Base-by-base conservation (phyloP, 2,888 invertebrate genomes). In the Netelia virgata region DNA sequence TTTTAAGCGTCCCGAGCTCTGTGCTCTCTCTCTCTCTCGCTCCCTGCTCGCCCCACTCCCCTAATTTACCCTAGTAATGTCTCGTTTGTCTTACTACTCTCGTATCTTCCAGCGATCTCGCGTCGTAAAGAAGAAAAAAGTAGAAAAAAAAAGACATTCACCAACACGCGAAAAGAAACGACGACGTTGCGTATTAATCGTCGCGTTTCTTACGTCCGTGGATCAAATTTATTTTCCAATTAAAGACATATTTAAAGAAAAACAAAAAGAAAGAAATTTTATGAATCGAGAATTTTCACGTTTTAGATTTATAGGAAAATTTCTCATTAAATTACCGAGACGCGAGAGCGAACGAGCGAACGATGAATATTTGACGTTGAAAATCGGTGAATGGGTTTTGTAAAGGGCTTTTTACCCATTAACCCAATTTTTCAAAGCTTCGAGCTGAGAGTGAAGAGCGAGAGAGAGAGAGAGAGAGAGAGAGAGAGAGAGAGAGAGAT, bases 1-100 rank as follows among this genome's bases (percentile, higher is more conserved):
- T 82, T 83, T 81, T 81, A 66, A 82, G 66, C 53, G 68, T 59
- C 70, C 69, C 47, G 75, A 75, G 79, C 47, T 79, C 77, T 74
- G 66, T 57, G 18, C 36, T 66, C 63, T 36, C 70, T 14, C 75
- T 47, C 28, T 36, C 14, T 47, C 20, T 36, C 14, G 3, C 11
- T 47, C 74, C 47, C 59, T n/a, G 11, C 28, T 6, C 6, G 18
- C 59, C 55, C 23, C 70, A 10, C 75, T 47, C 28, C 36, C 14
- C 57, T n/a, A 41, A 1, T 47, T 14, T 47, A 66, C 18, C 74
- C 47, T 59, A 14, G 11, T 18, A 68, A 50, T 66, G 16, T 63
- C 18, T 41, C 55, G 28, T 64, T 80, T 57, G 47, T 47, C 47
- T 47, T 14, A 14, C 47, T 3, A 14, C 47, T 47, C n/a, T 14